phyloP scores from a whole-genome alignment of 1,140 invertebrate genomes.

The Drosophila hydei region DNA sequence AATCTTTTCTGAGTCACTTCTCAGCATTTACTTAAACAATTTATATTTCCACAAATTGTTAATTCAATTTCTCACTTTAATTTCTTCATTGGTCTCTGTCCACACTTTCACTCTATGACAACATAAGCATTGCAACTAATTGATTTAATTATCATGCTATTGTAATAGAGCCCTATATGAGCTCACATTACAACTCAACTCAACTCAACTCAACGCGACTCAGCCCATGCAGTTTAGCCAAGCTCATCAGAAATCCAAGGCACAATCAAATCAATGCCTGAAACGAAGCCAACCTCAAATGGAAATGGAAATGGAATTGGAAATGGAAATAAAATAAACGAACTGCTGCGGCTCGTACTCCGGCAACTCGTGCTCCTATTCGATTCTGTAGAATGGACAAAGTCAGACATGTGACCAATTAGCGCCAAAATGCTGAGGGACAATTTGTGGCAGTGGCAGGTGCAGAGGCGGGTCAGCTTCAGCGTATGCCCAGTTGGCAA shows the following conservation, averaged over 20 bases:
- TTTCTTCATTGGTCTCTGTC: background rate
- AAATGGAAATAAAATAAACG: slow-evolving; percentile 29
- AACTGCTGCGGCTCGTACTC: background rate
- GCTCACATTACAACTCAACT: background rate
- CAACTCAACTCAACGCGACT: too few relatives aligned
- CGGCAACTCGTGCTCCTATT: background rate
- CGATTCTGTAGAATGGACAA: slow-evolving; percentile 19
- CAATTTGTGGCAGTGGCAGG: background rate
- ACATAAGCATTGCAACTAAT: background rate
- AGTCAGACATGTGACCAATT: slow-evolving; percentile 53
- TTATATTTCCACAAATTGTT: background rate
- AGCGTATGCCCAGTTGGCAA: slow-evolving; percentile 20
- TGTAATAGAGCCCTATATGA: slow-evolving; percentile 2
- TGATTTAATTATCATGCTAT: slow-evolving; percentile 25
- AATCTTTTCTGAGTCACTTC: too few relatives aligned
- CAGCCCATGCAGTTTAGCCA: too few relatives aligned
- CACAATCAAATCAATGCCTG: slow-evolving; percentile 31
- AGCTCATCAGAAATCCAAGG: slow-evolving; percentile 13
- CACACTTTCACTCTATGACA: background rate
- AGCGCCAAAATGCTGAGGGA: slow-evolving; percentile 35
- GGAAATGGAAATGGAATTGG: background rate
- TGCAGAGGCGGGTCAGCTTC: background rate
- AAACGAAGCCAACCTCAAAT: slow-evolving; percentile 5
- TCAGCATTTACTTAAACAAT: too few relatives aligned
- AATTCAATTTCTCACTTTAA: background rate